These are phyloP conservation scores for Sebastes hubbsi DNA, from an alignment of 2,797 vertebrate species.

Conservation along the genomic window DNA sequence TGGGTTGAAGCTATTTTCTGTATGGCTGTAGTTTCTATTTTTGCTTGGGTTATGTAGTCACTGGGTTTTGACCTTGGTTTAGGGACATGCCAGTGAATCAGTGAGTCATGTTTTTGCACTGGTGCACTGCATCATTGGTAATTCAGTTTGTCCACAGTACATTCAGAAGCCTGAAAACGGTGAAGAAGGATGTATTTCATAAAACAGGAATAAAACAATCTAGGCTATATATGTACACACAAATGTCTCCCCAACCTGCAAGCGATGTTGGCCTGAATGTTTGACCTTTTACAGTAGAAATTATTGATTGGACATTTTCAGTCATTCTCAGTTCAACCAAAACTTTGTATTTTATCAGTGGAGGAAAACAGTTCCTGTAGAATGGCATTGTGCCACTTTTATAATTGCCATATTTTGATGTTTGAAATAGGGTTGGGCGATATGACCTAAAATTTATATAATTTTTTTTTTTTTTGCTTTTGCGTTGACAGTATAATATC, in stretches of 20 bases:
- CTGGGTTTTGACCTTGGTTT: constrained; percentile 52
- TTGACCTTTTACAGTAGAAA: neutral
- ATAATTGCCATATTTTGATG: neutral
- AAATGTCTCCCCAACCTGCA: neutral
- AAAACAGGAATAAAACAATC: no score
- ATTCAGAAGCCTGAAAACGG: neutral
- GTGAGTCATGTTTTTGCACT: constrained; percentile 51
- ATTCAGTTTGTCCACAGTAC: constrained; percentile 1
- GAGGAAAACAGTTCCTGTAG: neutral
- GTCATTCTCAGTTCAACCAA: neutral
- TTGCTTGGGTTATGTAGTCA: constrained; percentile 29
- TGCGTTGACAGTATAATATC: no score
- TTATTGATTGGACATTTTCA: neutral
- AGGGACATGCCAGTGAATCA: constrained; percentile 31
- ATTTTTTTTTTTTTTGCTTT: no score
- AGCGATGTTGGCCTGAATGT: neutral
- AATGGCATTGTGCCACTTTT: neutral
- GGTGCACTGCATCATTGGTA: constrained; percentile 1
- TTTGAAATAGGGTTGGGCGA: no score
- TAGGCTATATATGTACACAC: no score
- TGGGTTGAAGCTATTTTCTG: constrained; percentile 13
- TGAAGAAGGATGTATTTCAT: neutral
- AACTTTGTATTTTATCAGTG: neutral
- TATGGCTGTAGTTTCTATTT: constrained; percentile 34
- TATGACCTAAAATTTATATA: no score